A percentile compares a stretch with the other conserved stretches of the same genome.
These are phyloP conservation scores for Corythoichthys intestinalis DNA, from an alignment of 2,113 vertebrate genomes.

Conservation along the genomic window DNA sequence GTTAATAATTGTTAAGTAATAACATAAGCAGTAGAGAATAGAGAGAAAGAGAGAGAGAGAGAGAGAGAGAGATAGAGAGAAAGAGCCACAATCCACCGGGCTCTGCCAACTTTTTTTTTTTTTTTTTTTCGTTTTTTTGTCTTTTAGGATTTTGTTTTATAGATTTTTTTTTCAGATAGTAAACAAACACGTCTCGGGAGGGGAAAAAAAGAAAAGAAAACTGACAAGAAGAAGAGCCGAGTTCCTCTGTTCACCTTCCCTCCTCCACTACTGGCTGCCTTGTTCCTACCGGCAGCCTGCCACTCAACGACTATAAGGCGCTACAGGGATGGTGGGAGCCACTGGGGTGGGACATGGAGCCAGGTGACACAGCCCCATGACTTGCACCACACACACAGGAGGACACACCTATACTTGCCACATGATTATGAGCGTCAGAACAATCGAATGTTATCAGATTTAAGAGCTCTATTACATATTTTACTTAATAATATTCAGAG, in stretches of 20 bases:
- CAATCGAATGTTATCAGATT: not conserved
- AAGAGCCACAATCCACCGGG: slow-evolving; percentile 85
- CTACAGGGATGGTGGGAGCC: slow-evolving; percentile 79
- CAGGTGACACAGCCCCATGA: slow-evolving; percentile 69
- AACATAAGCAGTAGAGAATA: slow-evolving; percentile 90
- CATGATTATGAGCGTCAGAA: not conserved
- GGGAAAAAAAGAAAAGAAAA: slow-evolving; percentile 66
- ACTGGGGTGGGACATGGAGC: slow-evolving; percentile 68
- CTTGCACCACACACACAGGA: slow-evolving; percentile 48
- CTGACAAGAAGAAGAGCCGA: slow-evolving; percentile 77
- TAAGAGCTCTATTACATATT: not conserved
- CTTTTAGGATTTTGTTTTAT: slow-evolving; percentile 86
- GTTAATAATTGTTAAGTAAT: slow-evolving; percentile 81
- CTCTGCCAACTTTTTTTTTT: slow-evolving; percentile 79
- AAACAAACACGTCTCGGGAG: slow-evolving; percentile 95
- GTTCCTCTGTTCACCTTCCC: slow-evolving; percentile 88
- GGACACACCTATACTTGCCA: slow-evolving; percentile 21
- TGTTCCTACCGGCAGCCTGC: slow-evolving; percentile 80
- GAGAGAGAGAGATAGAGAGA: slow-evolving; percentile 52
- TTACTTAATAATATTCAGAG: not conserved
- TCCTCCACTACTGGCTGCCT: slow-evolving; percentile 92
- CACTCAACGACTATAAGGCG: slow-evolving; percentile 74
- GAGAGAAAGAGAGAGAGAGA: slow-evolving; percentile 71
- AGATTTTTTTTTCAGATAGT: slow-evolving; percentile 83
- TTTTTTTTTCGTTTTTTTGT: slow-evolving; percentile 81